These are phyloP conservation scores for Eira barbara DNA, from an alignment of 2,113 vertebrate species.

Conservation along the genomic window DNA sequence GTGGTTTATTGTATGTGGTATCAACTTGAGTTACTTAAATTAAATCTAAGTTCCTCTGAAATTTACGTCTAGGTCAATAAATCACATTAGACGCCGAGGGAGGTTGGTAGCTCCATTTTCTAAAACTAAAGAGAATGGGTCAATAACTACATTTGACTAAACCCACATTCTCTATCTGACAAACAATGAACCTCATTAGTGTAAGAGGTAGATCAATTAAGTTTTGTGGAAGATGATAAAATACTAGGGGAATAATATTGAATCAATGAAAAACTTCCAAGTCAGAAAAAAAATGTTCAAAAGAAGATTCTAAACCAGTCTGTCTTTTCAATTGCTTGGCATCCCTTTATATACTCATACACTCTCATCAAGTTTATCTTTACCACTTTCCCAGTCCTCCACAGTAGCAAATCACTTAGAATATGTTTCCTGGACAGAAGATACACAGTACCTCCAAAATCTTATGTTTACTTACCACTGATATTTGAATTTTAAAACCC, in stretches of 20 bases:
- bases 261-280: background rate
- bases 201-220: background rate
- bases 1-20: background rate
- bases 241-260: background rate
- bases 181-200: background rate
- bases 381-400: background rate
- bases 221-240: slow-evolving; percentile 7
- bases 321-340: background rate
- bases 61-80: background rate
- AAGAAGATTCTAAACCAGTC: background rate
- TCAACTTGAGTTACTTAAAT: background rate
- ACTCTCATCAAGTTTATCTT: background rate
- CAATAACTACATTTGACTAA: background rate
- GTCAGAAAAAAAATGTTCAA: background rate
- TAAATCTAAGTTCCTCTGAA: background rate
- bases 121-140: background rate
- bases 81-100: background rate
- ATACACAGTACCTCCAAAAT: background rate
- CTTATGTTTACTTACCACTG: background rate
- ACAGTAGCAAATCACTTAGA: background rate
- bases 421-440: background rate
- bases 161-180: background rate
- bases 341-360: background rate
- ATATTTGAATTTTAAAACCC: background rate
- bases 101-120: background rate